Conservation (phyloP, 2,113 vertebrate genomes). For the Mormyrus iriodes region DNA sequence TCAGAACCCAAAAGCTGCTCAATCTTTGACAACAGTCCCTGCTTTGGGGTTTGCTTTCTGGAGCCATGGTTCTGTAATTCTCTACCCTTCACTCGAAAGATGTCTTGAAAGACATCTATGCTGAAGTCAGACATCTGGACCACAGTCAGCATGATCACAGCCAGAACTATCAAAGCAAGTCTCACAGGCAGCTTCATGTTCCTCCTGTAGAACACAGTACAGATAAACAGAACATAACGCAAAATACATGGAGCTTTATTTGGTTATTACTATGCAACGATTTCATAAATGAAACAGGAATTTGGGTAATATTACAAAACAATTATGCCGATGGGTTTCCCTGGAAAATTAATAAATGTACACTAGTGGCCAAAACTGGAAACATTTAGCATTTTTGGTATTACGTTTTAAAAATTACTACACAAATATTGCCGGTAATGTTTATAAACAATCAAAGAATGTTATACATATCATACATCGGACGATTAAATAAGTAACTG, state of each 20-base stretch:
- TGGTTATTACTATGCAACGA: not conserved
- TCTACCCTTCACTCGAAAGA: not conserved
- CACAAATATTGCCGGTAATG: no score
- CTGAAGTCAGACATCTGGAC: not conserved
- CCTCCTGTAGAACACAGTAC: not conserved
- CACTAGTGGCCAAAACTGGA: no score
- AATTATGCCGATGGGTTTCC: not conserved
- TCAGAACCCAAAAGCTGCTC: not conserved
- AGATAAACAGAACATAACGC: not conserved
- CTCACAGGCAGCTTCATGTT: not conserved
- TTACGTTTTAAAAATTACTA: no score
- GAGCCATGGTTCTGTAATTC: not conserved
- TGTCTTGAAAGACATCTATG: slow-evolving; percentile 1
- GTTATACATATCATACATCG: no score
- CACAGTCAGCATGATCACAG: not conserved
- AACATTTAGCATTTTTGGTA: no score
- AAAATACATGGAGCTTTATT: not conserved
- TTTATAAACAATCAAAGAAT: no score
- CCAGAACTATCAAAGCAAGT: not conserved
- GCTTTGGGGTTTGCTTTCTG: not conserved
- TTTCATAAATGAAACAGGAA: not conserved
- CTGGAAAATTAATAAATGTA: no score
- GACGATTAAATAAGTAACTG: no score
- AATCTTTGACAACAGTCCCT: not conserved
- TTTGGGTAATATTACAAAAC: not conserved